Base-by-base conservation (phyloP, 64 coral and sea anemone species). In the Anthopleura sola region DNA sequence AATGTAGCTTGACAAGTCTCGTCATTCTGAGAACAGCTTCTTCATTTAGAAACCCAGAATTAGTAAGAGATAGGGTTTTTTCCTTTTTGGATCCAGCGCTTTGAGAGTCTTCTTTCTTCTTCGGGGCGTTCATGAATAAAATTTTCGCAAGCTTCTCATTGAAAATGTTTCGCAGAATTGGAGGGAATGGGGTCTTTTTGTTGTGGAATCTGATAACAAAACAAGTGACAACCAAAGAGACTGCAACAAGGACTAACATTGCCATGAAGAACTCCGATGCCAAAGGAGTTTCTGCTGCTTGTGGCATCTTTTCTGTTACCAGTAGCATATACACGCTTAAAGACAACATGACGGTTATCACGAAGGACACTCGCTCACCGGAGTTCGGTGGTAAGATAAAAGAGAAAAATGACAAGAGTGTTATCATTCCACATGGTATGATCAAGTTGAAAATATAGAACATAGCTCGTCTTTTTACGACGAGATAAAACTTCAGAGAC, bases 301-400 rank as follows among this genome's bases (percentile, higher is more conserved):
- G 86, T 47, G 91, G 91, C 86, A 93, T 93, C 37, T 84, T 88
- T 3, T 88, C 86, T 28, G 91, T 82, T 9, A 93, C 87, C 37
- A 88, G 49, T 55, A 88, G 29, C 79, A 93, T 88, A 77, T 88
- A 93, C 47, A 93, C 87, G 2, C 78, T 75, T 50, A 93, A 80
- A 6, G 91, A 87, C 7, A 93, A 78, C 53, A 93, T 51, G 9
- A 93, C 86, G 4, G 91, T 93, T 60, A 93, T 93, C 24, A 88
- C 86, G 53, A 93, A 79, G 6, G 91, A 93, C 51, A 93, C 91
- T 39, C 91, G 82, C 13, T 93, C 91, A 6, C 91, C 81, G 2
- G 86, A 93, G 26, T 93, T 75, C 5, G 86, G 86, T 37, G 91
- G 91, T 19, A 93, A 81, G 14, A 46, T 26, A 23, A 93, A 93